Conservation (phyloP, 1,140 invertebrate genomes). For the Drepana arcuata region DNA sequence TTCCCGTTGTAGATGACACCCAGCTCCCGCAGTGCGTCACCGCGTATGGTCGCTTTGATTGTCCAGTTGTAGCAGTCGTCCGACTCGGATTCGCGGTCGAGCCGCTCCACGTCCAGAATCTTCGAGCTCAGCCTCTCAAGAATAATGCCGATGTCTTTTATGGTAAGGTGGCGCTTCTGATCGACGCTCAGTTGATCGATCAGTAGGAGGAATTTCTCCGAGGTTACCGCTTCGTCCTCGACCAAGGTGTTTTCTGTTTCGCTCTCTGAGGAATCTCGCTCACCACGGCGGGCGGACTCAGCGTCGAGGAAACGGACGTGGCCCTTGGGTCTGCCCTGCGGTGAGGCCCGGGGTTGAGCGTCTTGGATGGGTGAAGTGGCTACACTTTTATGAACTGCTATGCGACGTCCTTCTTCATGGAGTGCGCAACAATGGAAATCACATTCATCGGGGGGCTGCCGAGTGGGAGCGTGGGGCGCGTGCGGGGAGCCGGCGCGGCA, state of each 20-base stretch:
- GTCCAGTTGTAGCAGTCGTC: conserved; percentile 96
- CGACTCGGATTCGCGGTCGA: conserved; percentile 91
- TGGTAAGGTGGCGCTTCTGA: conserved; percentile 90
- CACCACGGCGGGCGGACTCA: conserved; percentile 74
- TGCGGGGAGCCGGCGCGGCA: conserved; percentile 81
- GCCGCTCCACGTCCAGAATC: conserved; percentile 92
- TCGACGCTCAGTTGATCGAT: conserved; percentile 94
- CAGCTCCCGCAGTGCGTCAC: conserved; percentile 89
- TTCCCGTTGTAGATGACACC: conserved; percentile 96
- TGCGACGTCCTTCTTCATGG: conserved; percentile 91
- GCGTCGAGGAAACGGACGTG: conserved; percentile 85
- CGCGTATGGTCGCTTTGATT: conserved; percentile 92
- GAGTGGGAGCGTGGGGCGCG: conserved; percentile 52
- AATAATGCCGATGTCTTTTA: conserved; percentile 96
- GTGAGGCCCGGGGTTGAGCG: conserved; percentile 76
- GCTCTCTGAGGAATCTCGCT: conserved; percentile 90
- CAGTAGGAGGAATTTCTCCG: conserved; percentile 91
- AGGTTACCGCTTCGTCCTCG: conserved; percentile 89
- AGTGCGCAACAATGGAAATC: conserved; percentile 96
- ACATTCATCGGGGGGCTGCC: conserved; percentile 81
- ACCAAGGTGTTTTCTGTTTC: conserved; percentile 93
- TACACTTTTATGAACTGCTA: conserved; percentile 91
- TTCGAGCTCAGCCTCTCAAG: conserved; percentile 92
- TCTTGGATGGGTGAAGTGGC: conserved; percentile 94
- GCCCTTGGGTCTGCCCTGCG: conserved; percentile 74